Evolutionary conservation across 2,113 vertebrate species (phyloP).

Genomic region (Mastomys natalensis): DNA sequence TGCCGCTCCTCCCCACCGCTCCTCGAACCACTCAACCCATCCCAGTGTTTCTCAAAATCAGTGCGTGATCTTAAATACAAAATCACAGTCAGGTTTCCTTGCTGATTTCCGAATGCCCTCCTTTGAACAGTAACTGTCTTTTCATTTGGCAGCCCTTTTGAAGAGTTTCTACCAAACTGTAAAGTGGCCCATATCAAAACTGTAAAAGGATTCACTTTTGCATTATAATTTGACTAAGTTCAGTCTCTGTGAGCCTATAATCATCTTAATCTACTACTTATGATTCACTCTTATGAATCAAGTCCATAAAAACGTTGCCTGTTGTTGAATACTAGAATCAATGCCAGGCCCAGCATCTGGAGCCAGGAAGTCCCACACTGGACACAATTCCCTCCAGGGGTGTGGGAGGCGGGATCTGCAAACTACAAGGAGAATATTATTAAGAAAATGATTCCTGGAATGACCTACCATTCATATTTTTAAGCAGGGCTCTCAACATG

Average conservation of each 20-base stretch:
- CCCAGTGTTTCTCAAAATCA: constrained; percentile 37
- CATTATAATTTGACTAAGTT: constrained; percentile 43
- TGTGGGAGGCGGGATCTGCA: constrained; percentile 5
- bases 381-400: neutral
- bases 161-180: constrained; percentile 54
- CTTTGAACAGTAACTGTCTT: constrained; percentile 56
- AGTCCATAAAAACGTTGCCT: constrained; percentile 48
- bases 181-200: constrained; percentile 42
- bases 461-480: constrained; percentile 58
- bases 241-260: neutral
- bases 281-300: constrained; percentile 28
- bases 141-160: constrained; percentile 31
- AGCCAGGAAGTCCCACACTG: constrained; percentile 3
- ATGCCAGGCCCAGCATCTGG: neutral
- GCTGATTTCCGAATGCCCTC: constrained; percentile 7
- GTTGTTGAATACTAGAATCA: constrained; percentile 58
- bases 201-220: constrained; percentile 49
- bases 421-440: neutral
- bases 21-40: neutral
- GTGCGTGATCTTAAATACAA: constrained; percentile 53
- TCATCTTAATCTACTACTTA: neutral
- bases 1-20: constrained; percentile 21
- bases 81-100: constrained; percentile 27
- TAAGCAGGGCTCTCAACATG: constrained; percentile 11
- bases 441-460: constrained; percentile 54